Conservation (phyloP, 2,888 invertebrate species). For the Cataglyphis rosenhaueri region DNA sequence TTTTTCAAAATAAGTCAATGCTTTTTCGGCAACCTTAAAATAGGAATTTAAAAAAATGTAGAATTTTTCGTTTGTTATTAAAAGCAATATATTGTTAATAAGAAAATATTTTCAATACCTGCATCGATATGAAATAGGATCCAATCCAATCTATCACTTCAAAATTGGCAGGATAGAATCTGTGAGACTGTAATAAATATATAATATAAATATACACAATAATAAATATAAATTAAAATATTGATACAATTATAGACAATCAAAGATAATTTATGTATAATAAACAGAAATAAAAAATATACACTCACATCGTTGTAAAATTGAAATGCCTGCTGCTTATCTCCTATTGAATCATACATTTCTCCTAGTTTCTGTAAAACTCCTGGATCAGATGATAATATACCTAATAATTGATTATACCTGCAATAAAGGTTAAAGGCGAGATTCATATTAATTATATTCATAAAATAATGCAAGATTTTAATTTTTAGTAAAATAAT, state of each 20-base stretch:
- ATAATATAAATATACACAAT: too few relatives aligned
- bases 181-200: constrained; percentile 80
- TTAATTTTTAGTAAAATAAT: constrained; percentile 2
- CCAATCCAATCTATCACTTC: constrained; percentile 95
- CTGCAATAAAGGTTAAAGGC: constrained; percentile 79
- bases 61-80: constrained; percentile 28
- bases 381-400: constrained; percentile 95
- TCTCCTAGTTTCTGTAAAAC: constrained; percentile 96
- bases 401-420: constrained; percentile 92
- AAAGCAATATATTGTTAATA: not conserved
- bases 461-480: not conserved
- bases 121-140: constrained; percentile 95
- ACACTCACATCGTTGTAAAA: constrained; percentile 91
- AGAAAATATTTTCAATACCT: constrained; percentile 82
- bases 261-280: not conserved
- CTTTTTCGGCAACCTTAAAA: constrained; percentile 91
- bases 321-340: constrained; percentile 95
- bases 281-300: not conserved
- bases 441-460: constrained; percentile 1
- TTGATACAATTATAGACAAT: not conserved
- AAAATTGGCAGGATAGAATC: constrained; percentile 83
- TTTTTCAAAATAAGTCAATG: constrained; percentile 93
- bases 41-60: not conserved
- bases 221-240: constrained; percentile 16
- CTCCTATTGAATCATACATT: constrained; percentile 95